These are phyloP conservation scores for Nansenia antarctica DNA, from an alignment of 2,113 vertebrate genomes.

Conservation along the genomic window DNA sequence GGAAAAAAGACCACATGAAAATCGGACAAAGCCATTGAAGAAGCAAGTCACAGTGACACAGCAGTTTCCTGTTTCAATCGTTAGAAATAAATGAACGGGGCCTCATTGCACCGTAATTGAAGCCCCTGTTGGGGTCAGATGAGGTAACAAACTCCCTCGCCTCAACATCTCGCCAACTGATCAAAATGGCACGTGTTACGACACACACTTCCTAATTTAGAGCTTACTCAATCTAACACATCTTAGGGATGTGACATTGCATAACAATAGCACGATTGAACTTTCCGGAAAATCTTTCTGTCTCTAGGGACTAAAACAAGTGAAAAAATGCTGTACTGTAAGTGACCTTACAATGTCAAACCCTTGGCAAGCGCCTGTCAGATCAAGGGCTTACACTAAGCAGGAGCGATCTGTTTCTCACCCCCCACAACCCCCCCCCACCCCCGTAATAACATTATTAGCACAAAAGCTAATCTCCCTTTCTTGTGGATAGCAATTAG, in stretches of 20 bases:
- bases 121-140: not conserved
- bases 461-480: constrained; percentile 8
- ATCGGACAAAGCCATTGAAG: too few relatives aligned
- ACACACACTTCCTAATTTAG: not conserved
- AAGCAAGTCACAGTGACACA: too few relatives aligned
- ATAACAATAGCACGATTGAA: not conserved
- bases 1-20: too few relatives aligned
- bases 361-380: not conserved
- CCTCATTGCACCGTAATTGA: too few relatives aligned
- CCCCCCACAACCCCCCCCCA: too few relatives aligned
- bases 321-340: not conserved
- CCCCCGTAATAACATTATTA: constrained; percentile 6
- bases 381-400: constrained; percentile 10
- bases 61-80: too few relatives aligned
- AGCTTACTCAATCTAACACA: not conserved
- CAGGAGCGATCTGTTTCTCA: not conserved
- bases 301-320: not conserved
- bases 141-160: not conserved
- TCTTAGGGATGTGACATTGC: not conserved
- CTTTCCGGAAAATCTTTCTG: not conserved
- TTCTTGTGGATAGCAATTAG: constrained; percentile 16
- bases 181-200: not conserved
- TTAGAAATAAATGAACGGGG: too few relatives aligned
- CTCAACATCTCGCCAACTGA: not conserved
- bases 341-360: constrained; percentile 10